Evolutionary conservation across 2,888 invertebrate genomes (phyloP).

Genomic region (Ophonus ardosiacus): DNA sequence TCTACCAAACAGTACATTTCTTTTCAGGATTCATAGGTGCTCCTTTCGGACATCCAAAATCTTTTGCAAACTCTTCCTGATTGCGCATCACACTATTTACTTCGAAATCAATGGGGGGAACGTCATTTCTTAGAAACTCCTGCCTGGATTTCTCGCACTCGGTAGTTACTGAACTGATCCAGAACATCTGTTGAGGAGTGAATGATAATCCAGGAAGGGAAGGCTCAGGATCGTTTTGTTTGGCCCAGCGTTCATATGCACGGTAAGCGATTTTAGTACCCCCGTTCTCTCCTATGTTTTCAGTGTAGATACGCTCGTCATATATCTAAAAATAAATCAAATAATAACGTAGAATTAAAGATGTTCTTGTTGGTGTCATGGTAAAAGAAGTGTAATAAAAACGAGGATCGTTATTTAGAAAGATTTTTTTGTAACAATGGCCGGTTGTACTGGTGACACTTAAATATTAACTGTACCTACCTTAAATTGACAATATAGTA

Average conservation of each 20-base stretch:
- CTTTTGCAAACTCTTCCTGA: no score
- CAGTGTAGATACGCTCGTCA: constrained; percentile 89
- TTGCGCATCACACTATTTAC: constrained; percentile 78
- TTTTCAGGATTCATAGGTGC: no score
- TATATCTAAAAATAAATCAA: constrained; percentile 61
- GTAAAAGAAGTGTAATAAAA: no score
- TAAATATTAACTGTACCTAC: no score
- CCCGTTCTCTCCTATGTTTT: constrained; percentile 98
- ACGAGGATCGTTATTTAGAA: no score
- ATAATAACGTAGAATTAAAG: no score
- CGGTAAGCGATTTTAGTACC: constrained; percentile 92
- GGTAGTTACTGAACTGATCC: constrained; percentile 80
- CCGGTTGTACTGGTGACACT: no score
- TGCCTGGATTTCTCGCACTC: constrained; percentile 78
- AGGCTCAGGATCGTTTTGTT: constrained; percentile 71
- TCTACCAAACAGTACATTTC: constrained; percentile 73
- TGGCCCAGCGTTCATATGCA: constrained; percentile 73
- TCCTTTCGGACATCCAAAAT: constrained; percentile 70
- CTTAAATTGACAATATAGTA: no score
- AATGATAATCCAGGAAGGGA: constrained; percentile 72
- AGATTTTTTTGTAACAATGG: no score
- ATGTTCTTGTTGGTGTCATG: not conserved
- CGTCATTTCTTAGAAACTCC: constrained; percentile 73
- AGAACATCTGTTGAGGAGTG: constrained; percentile 77
- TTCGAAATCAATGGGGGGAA: constrained; percentile 77